A percentile compares a stretch with the other conserved stretches of the same genome.
Conservation (phyloP, 1,140 invertebrate genomes). For the Caenorhabditis tropicalis region DNA sequence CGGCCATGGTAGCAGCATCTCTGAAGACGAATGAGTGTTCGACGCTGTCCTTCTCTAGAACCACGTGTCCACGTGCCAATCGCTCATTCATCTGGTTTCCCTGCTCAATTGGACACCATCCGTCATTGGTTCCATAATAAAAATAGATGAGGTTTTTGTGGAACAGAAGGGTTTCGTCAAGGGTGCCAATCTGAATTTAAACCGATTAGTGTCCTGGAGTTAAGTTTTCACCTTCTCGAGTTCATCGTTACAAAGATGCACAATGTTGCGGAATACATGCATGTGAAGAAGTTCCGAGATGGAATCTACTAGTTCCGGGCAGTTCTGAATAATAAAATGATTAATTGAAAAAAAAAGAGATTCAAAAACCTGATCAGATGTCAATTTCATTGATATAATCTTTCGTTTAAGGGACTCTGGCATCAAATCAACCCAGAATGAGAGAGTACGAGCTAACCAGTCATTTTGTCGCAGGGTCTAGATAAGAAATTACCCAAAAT, state of each 20-base stretch:
- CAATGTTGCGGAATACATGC: slow-evolving; percentile 56
- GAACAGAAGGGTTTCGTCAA: slow-evolving; percentile 37
- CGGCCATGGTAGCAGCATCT: slow-evolving; percentile 15
- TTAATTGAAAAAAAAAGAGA: neutral
- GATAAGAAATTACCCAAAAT: neutral
- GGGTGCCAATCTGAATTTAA: slow-evolving; percentile 23
- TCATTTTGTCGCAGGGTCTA: slow-evolving; percentile 51
- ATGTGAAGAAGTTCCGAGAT: slow-evolving; percentile 49
- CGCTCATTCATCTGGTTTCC: slow-evolving; percentile 38
- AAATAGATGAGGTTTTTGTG: slow-evolving; percentile 43
- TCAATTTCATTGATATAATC: slow-evolving; percentile 9
- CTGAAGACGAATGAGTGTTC: slow-evolving; percentile 10
- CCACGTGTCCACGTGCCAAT: slow-evolving; percentile 38
- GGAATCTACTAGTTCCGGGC: slow-evolving; percentile 24
- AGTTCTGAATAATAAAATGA: neutral
- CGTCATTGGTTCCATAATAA: slow-evolving; percentile 53
- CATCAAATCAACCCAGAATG: slow-evolving; percentile 41
- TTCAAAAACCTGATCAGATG: neutral
- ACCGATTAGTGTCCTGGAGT: neutral
- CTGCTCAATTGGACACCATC: slow-evolving; percentile 53
- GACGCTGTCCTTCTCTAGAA: slow-evolving; percentile 47
- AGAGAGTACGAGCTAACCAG: slow-evolving; percentile 39
- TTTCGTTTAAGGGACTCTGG: neutral
- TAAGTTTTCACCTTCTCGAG: slow-evolving; percentile 38
- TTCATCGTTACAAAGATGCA: slow-evolving; percentile 56